Percentiles rank a stretch among this genome's conserved stretches.
Conservation (phyloP, 2,113 vertebrate species). For the Ploceus nigricollis region DNA sequence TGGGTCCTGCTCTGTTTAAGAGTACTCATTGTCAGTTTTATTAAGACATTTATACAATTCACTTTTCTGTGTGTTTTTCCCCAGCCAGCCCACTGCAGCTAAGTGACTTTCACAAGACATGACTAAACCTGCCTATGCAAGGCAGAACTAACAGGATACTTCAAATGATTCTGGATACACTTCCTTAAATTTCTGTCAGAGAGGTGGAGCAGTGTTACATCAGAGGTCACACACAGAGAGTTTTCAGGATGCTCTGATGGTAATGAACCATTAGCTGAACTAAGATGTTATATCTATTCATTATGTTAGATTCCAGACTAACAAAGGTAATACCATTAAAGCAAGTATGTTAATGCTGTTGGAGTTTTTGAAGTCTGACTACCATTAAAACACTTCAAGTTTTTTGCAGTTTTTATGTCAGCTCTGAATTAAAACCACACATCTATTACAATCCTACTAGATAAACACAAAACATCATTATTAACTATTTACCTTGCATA, state of each 20-base stretch:
- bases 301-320: neutral
- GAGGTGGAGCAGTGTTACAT: neutral
- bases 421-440: neutral
- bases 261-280: neutral
- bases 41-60: neutral
- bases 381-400: neutral
- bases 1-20: neutral
- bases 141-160: neutral
- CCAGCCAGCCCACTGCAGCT: neutral
- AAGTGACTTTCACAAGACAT: neutral
- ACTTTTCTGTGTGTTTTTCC: neutral
- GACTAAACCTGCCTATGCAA: neutral
- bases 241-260: neutral
- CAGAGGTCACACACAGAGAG: rapidly evolving
- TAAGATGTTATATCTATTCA: neutral
- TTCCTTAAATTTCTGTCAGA: neutral
- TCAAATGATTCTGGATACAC: neutral
- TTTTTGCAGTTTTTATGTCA: neutral
- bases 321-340: neutral
- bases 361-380: neutral
- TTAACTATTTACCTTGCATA: constrained; percentile 82
- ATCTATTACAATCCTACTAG: neutral
- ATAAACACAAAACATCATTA: neutral
- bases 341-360: neutral
- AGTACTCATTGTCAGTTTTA: neutral